phyloP scores from a whole-genome alignment of 2,888 invertebrate genomes.

The Gisinianus flammeolus region DNA sequence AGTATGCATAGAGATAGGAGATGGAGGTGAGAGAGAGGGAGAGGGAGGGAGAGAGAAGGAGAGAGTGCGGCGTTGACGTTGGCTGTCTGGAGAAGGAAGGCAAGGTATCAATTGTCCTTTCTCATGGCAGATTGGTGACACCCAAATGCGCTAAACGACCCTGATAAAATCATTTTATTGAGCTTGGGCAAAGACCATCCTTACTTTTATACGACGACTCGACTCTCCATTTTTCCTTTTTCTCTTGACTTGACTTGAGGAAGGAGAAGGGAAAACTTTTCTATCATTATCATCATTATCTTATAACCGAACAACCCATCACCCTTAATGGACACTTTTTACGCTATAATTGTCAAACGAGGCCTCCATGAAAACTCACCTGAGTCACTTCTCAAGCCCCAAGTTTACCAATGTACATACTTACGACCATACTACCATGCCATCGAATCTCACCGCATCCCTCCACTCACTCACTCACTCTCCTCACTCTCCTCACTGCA shows the following conservation, averaged over 20 bases:
- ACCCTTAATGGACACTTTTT: conserved; percentile 52
- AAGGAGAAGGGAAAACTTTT: conserved; percentile 39
- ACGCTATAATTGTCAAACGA: conserved; percentile 52
- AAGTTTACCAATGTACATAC: not conserved
- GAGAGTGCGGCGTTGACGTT: conserved; percentile 46
- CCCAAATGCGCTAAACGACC: conserved; percentile 55
- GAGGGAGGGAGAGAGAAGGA: conserved; percentile 2
- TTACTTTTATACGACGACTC: conserved; percentile 35
- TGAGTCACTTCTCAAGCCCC: conserved; percentile 11
- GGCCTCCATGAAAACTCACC: conserved; percentile 44
- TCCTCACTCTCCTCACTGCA: conserved; percentile 21
- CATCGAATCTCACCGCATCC: conserved; percentile 23
- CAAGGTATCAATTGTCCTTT: conserved; percentile 53
- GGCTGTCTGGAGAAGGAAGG: conserved; percentile 48
- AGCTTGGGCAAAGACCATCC: conserved; percentile 46
- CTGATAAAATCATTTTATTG: conserved; percentile 51
- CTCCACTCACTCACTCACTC: not conserved
- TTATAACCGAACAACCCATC: conserved; percentile 47
- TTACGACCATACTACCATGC: not conserved
- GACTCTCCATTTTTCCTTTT: conserved; percentile 3
- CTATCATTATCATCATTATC: conserved; percentile 52
- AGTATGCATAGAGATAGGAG: not conserved
- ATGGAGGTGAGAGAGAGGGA: not conserved
- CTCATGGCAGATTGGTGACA: conserved; percentile 55
- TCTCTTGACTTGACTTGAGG: not conserved